These are phyloP conservation scores for Apeltes quadracus DNA, from an alignment of 2,113 vertebrate genomes.

Conservation along the genomic window DNA sequence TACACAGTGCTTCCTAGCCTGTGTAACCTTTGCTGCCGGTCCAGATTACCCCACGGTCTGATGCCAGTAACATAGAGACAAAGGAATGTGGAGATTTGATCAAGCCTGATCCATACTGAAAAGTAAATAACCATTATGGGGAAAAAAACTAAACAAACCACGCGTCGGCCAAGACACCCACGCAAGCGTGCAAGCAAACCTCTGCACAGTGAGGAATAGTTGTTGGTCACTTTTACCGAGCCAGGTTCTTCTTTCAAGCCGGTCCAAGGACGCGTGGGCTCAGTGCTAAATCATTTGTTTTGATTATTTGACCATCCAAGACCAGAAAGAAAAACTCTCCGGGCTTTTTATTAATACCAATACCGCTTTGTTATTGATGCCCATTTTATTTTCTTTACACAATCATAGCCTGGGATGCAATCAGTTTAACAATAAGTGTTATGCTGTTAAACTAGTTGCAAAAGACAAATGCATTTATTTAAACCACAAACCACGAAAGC, in stretches of 20 bases:
- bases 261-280: background rate
- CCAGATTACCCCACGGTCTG: too few species aligned
- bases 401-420: background rate
- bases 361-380: background rate
- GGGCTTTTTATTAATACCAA: background rate
- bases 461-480: background rate
- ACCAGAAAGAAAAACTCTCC: background rate
- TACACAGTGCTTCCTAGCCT: too few species aligned
- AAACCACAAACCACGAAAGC: slow-evolving; percentile 29
- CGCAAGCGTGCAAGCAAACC: background rate
- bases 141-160: background rate
- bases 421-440: background rate
- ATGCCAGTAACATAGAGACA: too few species aligned
- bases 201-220: background rate
- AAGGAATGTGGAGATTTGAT: background rate
- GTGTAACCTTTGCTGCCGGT: too few species aligned
- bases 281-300: background rate
- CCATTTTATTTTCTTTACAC: background rate
- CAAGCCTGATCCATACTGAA: background rate
- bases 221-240: background rate
- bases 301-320: background rate
- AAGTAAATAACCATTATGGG: background rate
- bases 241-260: background rate
- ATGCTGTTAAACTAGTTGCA: slow-evolving; percentile 1
- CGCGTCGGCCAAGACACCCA: background rate